Conservation (phyloP, 2,113 vertebrate genomes). For the Stomatorhinus ivindoensis region DNA sequence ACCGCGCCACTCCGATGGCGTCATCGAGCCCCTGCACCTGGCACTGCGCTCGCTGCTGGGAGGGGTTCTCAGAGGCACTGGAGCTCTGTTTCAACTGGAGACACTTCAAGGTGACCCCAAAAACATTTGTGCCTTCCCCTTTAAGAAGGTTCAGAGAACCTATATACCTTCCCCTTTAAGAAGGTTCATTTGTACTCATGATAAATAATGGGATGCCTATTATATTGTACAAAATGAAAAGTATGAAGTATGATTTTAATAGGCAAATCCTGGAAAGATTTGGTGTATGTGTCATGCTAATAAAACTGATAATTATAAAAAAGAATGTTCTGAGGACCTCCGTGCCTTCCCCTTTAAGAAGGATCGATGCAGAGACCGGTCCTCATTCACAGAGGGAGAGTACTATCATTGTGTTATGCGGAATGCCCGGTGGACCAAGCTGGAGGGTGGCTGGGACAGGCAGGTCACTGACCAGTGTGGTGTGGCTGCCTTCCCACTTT, state of each 20-base stretch:
- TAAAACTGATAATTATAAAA: too few species aligned
- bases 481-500: background rate
- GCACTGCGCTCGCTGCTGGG: background rate
- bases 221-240: too few species aligned
- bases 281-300: too few species aligned
- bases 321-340: too few species aligned
- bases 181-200: too few species aligned
- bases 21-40: slow-evolving; percentile 27
- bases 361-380: background rate
- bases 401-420: background rate
- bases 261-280: too few species aligned
- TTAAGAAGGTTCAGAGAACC: background rate
- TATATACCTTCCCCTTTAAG: background rate
- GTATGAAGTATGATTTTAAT: too few species aligned
- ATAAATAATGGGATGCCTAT: too few species aligned
- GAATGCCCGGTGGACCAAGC: background rate
- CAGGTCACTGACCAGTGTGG: background rate
- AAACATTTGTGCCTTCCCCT: background rate
- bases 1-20: slow-evolving; percentile 34
- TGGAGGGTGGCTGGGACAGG: background rate
- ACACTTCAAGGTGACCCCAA: background rate
- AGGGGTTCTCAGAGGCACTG: background rate
- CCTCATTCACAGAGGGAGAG: background rate
- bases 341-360: background rate
- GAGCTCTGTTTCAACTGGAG: background rate